phyloP scores from a whole-genome alignment of 2,888 invertebrate genomes.

The Sphaerophoria taeniata region DNA sequence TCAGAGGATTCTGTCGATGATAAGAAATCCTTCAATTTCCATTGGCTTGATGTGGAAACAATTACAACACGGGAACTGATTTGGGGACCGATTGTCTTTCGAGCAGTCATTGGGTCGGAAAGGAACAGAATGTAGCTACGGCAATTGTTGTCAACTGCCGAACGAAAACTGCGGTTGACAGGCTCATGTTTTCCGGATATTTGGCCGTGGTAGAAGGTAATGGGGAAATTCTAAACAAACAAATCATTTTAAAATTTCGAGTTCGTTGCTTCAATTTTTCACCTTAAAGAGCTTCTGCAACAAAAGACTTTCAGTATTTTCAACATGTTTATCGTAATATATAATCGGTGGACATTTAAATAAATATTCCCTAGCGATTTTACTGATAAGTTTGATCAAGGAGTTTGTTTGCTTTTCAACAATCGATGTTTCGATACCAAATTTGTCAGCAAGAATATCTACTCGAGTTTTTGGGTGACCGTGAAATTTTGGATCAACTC shows the following conservation, averaged over 20 bases:
- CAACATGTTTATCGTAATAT: constrained; percentile 86
- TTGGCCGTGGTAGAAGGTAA: constrained; percentile 86
- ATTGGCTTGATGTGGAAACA: constrained; percentile 88
- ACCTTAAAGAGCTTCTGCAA: constrained; percentile 85
- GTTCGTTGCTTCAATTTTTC: not conserved
- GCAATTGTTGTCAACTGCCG: constrained; percentile 83
- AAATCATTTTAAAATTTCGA: not conserved
- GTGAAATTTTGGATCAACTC: constrained; percentile 84
- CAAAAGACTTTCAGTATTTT: constrained; percentile 84
- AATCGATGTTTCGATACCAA: constrained; percentile 81
- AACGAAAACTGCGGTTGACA: constrained; percentile 80
- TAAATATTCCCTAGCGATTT: constrained; percentile 85
- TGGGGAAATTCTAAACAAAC: constrained; percentile 81
- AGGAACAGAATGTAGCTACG: constrained; percentile 87
- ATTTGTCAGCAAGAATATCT: constrained; percentile 84
- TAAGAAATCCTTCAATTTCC: constrained; percentile 89
- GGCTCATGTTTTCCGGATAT: constrained; percentile 84
- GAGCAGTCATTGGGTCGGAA: constrained; percentile 86
- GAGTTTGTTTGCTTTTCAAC: constrained; percentile 85
- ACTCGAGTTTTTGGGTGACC: constrained; percentile 85
- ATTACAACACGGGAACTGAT: constrained; percentile 86
- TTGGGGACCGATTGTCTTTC: constrained; percentile 86
- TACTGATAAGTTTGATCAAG: constrained; percentile 85
- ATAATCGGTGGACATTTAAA: constrained; percentile 87
- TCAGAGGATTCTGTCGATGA: constrained; percentile 85